phyloP scores from a whole-genome alignment of 2,888 invertebrate species.

The Bedellia somnulentella region DNA sequence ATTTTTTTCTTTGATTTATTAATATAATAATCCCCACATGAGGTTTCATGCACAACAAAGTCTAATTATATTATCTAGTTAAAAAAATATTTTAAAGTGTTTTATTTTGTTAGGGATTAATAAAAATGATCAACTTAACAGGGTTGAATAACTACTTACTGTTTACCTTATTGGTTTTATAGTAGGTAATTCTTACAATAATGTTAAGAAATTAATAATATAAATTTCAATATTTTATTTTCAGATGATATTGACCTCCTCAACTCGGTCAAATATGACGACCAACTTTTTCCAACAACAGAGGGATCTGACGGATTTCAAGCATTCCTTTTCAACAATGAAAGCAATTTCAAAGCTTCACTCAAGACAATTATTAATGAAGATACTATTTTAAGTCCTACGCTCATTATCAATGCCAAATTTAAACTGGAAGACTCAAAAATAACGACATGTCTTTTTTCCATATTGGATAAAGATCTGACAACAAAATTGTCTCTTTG shows the following conservation, averaged over 20 bases:
- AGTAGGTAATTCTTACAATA: too few relatives aligned
- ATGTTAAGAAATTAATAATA: background rate
- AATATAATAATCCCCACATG: too few relatives aligned
- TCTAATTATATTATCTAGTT: too few relatives aligned
- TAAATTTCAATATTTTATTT: too few relatives aligned
- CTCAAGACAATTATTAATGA: conserved; percentile 10
- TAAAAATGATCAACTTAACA: too few relatives aligned
- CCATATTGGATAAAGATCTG: conserved; percentile 16
- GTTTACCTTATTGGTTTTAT: too few relatives aligned
- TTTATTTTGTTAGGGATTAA: too few relatives aligned
- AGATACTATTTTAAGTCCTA: conserved; percentile 16
- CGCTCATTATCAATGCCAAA: conserved; percentile 21
- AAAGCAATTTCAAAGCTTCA: conserved; percentile 6
- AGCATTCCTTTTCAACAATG: conserved; percentile 12
- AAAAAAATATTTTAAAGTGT: too few relatives aligned
- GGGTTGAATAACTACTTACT: too few relatives aligned
- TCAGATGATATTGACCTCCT: conserved; percentile 21
- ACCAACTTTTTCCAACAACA: conserved; percentile 5
- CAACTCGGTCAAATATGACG: background rate
- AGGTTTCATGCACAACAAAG: too few relatives aligned
- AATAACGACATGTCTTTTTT: conserved; percentile 25
- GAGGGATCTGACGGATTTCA: conserved; percentile 10
- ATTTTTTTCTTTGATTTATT: too few relatives aligned
- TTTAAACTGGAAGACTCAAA: conserved; percentile 17
- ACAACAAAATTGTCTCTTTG: conserved; percentile 17